Evolutionary conservation across 2,888 invertebrate species (phyloP).

Genomic region (Tridacna gigas): DNA sequence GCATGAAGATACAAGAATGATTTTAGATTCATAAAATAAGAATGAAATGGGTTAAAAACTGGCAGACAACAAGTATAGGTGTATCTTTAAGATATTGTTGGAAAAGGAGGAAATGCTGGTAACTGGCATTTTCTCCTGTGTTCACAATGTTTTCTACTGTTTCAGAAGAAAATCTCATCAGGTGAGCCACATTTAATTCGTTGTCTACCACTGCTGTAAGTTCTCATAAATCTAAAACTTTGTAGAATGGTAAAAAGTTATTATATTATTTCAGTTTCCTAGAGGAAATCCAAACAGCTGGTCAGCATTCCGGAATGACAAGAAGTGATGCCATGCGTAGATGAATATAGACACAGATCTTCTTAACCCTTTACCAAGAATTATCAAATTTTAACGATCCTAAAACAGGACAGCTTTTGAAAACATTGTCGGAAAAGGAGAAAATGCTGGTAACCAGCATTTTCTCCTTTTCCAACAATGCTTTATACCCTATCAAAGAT

Average conservation of each 20-base stretch:
- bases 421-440: background rate
- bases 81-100: background rate
- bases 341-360: conserved; percentile 25
- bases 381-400: too few species aligned
- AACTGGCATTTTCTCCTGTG: background rate
- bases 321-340: conserved; percentile 46
- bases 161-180: too few species aligned
- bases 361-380: too few species aligned
- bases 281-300: conserved; percentile 71
- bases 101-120: background rate
- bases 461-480: background rate
- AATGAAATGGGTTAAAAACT: too few species aligned
- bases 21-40: too few species aligned
- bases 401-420: too few species aligned
- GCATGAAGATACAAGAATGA: too few species aligned
- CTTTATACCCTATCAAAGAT: background rate
- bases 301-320: conserved; percentile 37
- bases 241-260: background rate
- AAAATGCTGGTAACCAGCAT: background rate
- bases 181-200: too few species aligned
- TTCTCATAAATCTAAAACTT: too few species aligned
- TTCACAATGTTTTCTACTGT: background rate
- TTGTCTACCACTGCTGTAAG: too few species aligned
- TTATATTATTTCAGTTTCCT: conserved; percentile 66
- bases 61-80: too few species aligned